phyloP scores from a whole-genome alignment of 2,888 invertebrate genomes.

The Nebria brevicollis region DNA sequence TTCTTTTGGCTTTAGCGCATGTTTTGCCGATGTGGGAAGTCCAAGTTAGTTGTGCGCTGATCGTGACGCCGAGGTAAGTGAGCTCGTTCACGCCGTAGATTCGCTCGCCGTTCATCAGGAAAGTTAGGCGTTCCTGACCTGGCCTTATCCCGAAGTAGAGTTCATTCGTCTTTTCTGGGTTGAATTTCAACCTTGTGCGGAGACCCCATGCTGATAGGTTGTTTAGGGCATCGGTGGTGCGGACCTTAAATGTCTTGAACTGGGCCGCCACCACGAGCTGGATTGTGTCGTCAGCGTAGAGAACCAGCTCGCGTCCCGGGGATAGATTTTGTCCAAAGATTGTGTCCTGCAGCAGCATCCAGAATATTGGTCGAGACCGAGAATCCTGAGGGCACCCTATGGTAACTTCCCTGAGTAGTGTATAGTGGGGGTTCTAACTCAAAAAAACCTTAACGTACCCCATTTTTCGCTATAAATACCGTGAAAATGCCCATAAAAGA shows the following conservation, averaged over 20 bases:
- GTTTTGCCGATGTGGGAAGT: neutral
- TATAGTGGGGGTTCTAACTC: no score
- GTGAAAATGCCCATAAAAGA: no score
- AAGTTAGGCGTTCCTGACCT: conserved; percentile 36
- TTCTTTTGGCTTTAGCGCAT: no score
- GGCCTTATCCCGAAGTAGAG: conserved; percentile 39
- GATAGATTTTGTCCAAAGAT: conserved; percentile 21
- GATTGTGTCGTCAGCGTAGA: conserved; percentile 48
- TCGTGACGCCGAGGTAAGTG: conserved; percentile 30
- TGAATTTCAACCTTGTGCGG: conserved; percentile 24
- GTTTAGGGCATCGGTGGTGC: conserved; percentile 8
- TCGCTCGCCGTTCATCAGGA: conserved; percentile 17
- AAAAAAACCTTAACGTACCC: no score
- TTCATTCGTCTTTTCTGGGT: conserved; percentile 36
- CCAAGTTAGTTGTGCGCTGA: conserved; percentile 33
- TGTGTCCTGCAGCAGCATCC: conserved; percentile 36
- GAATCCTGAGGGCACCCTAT: conserved; percentile 47
- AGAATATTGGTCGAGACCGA: conserved; percentile 34
- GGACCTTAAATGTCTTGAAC: conserved; percentile 2
- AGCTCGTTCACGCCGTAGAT: conserved; percentile 33
- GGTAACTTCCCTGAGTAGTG: neutral
- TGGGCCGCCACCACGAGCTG: conserved; percentile 9
- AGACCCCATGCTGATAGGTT: conserved; percentile 2
- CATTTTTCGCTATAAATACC: no score
- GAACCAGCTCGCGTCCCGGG: conserved; percentile 30